phyloP scores from a whole-genome alignment of 2,797 vertebrate species.

The Lophius americanus region DNA sequence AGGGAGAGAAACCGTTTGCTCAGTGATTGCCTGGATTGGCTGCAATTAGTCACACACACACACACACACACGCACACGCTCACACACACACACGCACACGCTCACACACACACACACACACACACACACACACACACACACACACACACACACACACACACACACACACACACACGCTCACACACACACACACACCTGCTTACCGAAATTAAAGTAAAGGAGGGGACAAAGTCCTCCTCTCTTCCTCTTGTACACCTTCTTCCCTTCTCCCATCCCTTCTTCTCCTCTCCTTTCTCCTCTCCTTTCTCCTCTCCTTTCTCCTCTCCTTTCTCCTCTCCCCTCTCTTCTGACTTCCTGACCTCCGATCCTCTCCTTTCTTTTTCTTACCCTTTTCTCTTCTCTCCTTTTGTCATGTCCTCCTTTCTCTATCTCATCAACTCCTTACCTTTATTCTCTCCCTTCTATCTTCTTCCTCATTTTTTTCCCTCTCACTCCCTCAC shows the following conservation, averaged over 20 bases:
- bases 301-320: neutral
- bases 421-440: no score
- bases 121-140: constrained; percentile 23
- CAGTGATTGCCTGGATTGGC: constrained; percentile 27
- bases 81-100: constrained; percentile 11
- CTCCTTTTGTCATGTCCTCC: no score
- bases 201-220: constrained; percentile 17
- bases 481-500: no score
- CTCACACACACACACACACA: constrained; percentile 22
- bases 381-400: no score
- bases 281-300: no score
- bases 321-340: no score
- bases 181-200: constrained; percentile 17
- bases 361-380: no score
- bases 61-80: neutral
- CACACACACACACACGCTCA: neutral
- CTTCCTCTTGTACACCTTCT: neutral
- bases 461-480: no score
- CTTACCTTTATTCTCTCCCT: no score
- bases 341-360: no score
- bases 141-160: constrained; percentile 3
- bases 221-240: constrained; percentile 2
- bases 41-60: constrained; percentile 39
- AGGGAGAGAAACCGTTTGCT: constrained; percentile 26
- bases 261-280: no score